phyloP scores from a whole-genome alignment of 1,140 invertebrate genomes.

The Aphelenchoides avenae region DNA sequence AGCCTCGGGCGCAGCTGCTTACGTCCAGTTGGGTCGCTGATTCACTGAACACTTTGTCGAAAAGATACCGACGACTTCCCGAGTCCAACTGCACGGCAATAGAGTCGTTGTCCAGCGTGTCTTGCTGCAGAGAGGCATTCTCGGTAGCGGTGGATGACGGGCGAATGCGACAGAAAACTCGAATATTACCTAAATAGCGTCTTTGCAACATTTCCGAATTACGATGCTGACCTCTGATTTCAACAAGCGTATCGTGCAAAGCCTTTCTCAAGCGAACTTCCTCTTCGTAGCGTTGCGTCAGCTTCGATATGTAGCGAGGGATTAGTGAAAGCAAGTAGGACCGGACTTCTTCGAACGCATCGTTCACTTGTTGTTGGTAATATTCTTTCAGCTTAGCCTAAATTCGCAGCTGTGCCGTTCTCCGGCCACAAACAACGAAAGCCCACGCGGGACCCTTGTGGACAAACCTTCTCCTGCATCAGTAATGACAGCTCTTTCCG shows the following conservation, averaged over 20 bases:
- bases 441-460: no score
- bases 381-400: conserved; percentile 9
- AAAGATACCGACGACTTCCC: conserved; percentile 18
- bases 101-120: conserved; percentile 26
- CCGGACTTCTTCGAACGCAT: conserved; percentile 24
- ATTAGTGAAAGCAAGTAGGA: conserved; percentile 19
- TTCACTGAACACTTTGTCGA: conserved; percentile 39
- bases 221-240: conserved; percentile 43
- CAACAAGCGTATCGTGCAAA: conserved; percentile 44
- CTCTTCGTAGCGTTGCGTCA: conserved; percentile 35
- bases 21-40: conserved; percentile 34
- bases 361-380: conserved; percentile 6
- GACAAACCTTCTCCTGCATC: no score
- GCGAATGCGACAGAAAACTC: conserved; percentile 77
- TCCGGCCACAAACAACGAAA: no score
- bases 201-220: no score
- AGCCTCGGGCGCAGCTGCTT: conserved; percentile 15
- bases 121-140: conserved; percentile 21
- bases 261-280: conserved; percentile 48
- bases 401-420: no score
- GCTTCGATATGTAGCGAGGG: conserved; percentile 29
- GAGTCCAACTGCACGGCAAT: conserved; percentile 11
- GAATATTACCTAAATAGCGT: conserved; percentile 74
- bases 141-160: no score
- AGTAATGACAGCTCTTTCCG: no score